Percentiles rank a stretch among this genome's conserved stretches.
phyloP scores from a whole-genome alignment of 2,888 invertebrate genomes.

The Rotaria magnacalcarata region DNA sequence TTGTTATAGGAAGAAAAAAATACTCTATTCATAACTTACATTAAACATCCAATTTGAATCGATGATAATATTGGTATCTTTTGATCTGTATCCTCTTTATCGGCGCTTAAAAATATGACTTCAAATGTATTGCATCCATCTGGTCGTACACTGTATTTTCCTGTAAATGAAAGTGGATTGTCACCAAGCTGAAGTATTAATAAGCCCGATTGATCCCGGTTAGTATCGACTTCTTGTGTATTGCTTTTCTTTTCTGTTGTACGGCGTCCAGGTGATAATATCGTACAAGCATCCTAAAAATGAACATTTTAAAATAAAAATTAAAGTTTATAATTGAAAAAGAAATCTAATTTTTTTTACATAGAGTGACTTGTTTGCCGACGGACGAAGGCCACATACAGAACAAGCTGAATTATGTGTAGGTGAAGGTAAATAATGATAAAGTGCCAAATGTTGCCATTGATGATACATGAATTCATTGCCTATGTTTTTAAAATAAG shows the following conservation, averaged over 20 bases:
- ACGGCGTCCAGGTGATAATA: background rate
- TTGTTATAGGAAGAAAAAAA: background rate
- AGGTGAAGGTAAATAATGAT: background rate
- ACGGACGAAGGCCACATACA: slow-evolving; percentile 1
- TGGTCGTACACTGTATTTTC: background rate
- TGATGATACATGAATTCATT: background rate
- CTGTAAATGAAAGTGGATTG: background rate
- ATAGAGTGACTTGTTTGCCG: background rate
- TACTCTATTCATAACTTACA: background rate
- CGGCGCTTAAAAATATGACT: background rate
- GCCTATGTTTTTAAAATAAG: background rate
- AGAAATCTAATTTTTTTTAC: background rate
- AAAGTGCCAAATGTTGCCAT: background rate
- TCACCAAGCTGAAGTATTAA: background rate
- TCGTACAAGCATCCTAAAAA: background rate
- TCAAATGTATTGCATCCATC: slow-evolving; percentile 30
- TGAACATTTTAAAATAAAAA: background rate
- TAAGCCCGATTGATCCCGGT: background rate
- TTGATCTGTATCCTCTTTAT: background rate
- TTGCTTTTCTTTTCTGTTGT: background rate
- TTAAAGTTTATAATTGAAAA: background rate
- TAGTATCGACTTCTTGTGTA: background rate
- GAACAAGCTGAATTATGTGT: background rate
- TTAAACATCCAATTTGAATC: slow-evolving; percentile 18
- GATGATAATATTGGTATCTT: background rate